A percentile compares a stretch with the other conserved stretches of the same genome.
Evolutionary conservation across 2,113 vertebrate genomes (phyloP).

Genomic region (Pygoscelis adeliae): DNA sequence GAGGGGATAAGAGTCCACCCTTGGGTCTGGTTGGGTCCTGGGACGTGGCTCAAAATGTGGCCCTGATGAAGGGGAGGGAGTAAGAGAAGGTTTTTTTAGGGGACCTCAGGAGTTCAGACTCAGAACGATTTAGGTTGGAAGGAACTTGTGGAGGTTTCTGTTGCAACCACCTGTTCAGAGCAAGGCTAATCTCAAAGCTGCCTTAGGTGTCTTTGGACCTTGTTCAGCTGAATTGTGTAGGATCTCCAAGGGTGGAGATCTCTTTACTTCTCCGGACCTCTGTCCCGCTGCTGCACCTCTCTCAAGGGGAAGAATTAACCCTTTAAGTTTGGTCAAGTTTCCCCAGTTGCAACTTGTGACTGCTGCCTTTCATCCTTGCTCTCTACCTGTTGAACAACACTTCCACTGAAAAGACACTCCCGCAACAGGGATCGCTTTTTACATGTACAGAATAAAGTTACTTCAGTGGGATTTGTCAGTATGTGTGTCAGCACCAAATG

Average conservation of each 20-base stretch:
- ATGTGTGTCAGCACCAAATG: neutral
- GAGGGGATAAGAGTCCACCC: neutral
- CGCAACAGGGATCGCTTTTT: fast-evolving
- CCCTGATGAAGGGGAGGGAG: neutral
- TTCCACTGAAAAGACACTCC: neutral
- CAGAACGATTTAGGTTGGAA: neutral
- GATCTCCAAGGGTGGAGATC: neutral
- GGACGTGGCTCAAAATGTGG: neutral
- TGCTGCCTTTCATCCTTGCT: neutral
- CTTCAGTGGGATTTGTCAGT: neutral
- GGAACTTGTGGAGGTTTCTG: neutral
- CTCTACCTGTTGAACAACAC: neutral
- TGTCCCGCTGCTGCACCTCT: neutral
- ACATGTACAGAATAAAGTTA: neutral
- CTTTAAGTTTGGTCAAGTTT: neutral
- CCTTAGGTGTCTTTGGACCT: neutral
- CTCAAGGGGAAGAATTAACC: neutral
- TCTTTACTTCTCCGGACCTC: neutral
- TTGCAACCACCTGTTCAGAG: neutral
- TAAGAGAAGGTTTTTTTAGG: neutral
- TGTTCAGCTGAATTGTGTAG: neutral
- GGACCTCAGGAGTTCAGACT: neutral
- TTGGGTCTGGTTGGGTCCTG: neutral
- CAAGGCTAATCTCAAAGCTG: neutral
- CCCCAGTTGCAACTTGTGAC: fast-evolving